Percentiles rank a stretch among this genome's conserved stretches.
phyloP scores from a whole-genome alignment of 2,888 invertebrate genomes.

The Catocala nupta region DNA sequence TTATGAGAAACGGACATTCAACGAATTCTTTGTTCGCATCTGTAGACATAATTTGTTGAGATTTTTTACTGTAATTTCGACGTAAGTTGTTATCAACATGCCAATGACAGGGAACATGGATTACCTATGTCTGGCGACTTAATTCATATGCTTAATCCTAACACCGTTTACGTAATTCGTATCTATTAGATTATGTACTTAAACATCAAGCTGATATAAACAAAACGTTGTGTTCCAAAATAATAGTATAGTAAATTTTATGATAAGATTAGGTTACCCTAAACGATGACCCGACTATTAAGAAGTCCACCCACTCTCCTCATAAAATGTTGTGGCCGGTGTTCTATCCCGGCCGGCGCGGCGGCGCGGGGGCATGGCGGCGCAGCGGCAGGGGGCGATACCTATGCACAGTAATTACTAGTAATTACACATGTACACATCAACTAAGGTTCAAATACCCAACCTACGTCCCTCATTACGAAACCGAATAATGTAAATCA shows the following conservation, averaged over 20 bases:
- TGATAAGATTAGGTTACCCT: constrained; percentile 1
- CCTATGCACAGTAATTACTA: constrained; percentile 61
- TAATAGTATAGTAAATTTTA: background rate
- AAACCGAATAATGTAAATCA: constrained; percentile 23
- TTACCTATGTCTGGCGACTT: too few species aligned
- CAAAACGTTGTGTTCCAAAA: background rate
- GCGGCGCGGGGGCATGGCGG: constrained; percentile 37
- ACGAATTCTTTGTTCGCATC: background rate
- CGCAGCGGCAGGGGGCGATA: constrained; percentile 62
- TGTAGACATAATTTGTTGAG: too few species aligned
- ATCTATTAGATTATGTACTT: too few species aligned
- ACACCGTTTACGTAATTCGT: too few species aligned
- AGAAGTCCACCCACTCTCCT: constrained; percentile 49
- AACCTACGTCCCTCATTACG: constrained; percentile 36
- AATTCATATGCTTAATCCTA: too few species aligned
- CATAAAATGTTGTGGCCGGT: constrained; percentile 3
- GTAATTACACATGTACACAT: constrained; percentile 67
- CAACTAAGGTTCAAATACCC: constrained; percentile 31
- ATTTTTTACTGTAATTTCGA: too few species aligned
- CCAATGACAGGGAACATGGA: too few species aligned
- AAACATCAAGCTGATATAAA: background rate
- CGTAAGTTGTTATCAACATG: too few species aligned
- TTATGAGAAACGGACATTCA: constrained; percentile 1
- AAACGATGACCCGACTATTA: constrained; percentile 15
- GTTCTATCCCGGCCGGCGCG: constrained; percentile 31